Percentiles rank a stretch among this genome's conserved stretches.
Conservation (phyloP, 2,113 vertebrate genomes). For the Maccullochella peelii region DNA sequence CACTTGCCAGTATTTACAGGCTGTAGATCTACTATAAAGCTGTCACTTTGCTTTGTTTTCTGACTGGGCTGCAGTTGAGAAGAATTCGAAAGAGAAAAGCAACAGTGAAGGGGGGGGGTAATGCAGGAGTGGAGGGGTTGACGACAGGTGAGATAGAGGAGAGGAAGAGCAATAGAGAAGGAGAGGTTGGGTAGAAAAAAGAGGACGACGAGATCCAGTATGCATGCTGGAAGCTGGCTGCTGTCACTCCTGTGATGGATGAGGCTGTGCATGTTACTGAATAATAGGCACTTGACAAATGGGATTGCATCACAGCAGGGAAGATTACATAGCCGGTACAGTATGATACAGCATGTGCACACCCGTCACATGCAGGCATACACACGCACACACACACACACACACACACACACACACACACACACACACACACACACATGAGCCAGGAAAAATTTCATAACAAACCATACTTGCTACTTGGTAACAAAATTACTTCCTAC, state of each 20-base stretch:
- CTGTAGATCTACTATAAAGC: conserved; percentile 15
- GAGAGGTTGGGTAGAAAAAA: neutral
- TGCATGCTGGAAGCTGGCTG: conserved; percentile 30
- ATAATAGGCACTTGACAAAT: conserved; percentile 64
- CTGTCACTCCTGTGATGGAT: conserved; percentile 50
- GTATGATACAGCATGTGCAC: neutral
- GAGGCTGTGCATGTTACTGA: conserved; percentile 52
- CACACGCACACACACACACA: neutral
- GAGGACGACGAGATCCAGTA: neutral
- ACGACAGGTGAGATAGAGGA: neutral
- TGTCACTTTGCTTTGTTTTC: conserved; percentile 41
- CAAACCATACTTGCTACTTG: conserved; percentile 9
- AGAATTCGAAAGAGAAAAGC: conserved; percentile 3
- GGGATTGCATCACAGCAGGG: conserved; percentile 62
- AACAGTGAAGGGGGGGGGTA: neutral
- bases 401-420: neutral
- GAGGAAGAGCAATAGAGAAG: conserved; percentile 5
- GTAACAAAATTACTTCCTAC: conserved; percentile 18
- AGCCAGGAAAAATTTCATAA: conserved; percentile 24
- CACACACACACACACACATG: neutral
- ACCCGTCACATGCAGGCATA: neutral
- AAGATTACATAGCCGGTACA: conserved; percentile 37
- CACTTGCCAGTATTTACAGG: conserved; percentile 38
- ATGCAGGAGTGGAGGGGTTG: conserved; percentile 7
- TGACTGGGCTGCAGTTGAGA: conserved; percentile 12